phyloP scores from a whole-genome alignment of 1,140 invertebrate species.

The Trichonephila inaurata region DNA sequence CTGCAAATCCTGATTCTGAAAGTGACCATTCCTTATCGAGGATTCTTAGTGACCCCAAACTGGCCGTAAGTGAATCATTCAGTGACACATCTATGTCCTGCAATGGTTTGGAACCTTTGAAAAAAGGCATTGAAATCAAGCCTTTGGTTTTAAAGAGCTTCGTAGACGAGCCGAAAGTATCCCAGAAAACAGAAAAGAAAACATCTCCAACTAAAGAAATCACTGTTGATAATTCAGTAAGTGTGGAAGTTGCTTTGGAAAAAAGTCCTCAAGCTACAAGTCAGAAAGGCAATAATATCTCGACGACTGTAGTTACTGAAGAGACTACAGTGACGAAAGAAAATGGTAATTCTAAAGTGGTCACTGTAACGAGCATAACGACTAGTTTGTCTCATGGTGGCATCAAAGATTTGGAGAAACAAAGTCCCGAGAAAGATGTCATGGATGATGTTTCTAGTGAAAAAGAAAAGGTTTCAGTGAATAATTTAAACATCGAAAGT shows the following conservation, averaged over 20 bases:
- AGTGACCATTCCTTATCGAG: not conserved
- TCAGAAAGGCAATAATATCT: conserved; percentile 48
- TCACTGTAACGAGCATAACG: conserved; percentile 66
- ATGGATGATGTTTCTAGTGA: not conserved
- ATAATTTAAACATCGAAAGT: conserved; percentile 53
- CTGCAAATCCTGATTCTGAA: not conserved
- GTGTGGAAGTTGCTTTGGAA: conserved; percentile 60
- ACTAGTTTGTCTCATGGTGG: conserved; percentile 55
- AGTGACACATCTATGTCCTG: conserved; percentile 48
- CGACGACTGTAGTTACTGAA: conserved; percentile 68
- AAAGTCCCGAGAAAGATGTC: not conserved
- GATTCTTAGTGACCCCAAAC: conserved; percentile 7
- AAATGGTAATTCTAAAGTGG: conserved; percentile 66
- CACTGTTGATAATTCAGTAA: conserved; percentile 59
- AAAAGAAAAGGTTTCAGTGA: conserved; percentile 32
- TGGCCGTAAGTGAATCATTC: conserved; percentile 53
- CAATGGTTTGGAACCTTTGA: not conserved
- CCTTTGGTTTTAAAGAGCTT: conserved; percentile 46
- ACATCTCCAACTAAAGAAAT: conserved; percentile 36
- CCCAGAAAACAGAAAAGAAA: not conserved
- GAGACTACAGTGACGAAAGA: conserved; percentile 67
- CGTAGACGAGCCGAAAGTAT: conserved; percentile 14
- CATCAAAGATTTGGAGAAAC: conserved; percentile 17
- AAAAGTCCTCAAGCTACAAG: conserved; percentile 18
- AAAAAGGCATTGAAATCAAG: conserved; percentile 11